Evolutionary conservation across 2,113 vertebrate genomes (phyloP).

Genomic region (Aspidoscelis tigris): DNA sequence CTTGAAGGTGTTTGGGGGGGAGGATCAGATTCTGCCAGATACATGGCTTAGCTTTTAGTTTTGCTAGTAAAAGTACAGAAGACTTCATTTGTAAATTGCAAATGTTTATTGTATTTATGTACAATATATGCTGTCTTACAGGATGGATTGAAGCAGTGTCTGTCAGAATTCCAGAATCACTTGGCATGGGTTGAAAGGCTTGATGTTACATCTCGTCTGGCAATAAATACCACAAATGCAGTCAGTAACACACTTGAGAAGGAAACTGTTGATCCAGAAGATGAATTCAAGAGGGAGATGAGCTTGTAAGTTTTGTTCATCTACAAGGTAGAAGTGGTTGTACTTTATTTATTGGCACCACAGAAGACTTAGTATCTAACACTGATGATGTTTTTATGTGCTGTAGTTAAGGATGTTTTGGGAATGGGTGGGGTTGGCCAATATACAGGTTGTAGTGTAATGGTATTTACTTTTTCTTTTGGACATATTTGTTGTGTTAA

Average conservation of each 20-base stretch:
- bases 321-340: background rate
- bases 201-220: slow-evolving; percentile 83
- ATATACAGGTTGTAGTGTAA: background rate
- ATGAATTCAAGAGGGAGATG: slow-evolving; percentile 97
- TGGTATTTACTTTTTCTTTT: background rate
- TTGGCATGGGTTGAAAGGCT: slow-evolving; percentile 92
- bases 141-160: slow-evolving; percentile 86
- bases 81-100: too few species aligned
- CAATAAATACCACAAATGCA: slow-evolving; percentile 68
- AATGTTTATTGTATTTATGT: background rate
- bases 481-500: background rate
- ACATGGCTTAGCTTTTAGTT: background rate
- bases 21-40: background rate
- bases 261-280: slow-evolving; percentile 79
- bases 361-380: background rate
- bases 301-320: slow-evolving; percentile 85
- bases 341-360: fast-evolving
- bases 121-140: slow-evolving; percentile 58
- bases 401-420: background rate
- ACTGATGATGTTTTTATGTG: background rate
- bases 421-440: background rate
- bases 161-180: slow-evolving; percentile 83
- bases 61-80: background rate
- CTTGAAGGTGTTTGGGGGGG: background rate
- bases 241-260: slow-evolving; percentile 38